Conservation (phyloP, 2,888 invertebrate species). For the Parthenolecanium corni region DNA sequence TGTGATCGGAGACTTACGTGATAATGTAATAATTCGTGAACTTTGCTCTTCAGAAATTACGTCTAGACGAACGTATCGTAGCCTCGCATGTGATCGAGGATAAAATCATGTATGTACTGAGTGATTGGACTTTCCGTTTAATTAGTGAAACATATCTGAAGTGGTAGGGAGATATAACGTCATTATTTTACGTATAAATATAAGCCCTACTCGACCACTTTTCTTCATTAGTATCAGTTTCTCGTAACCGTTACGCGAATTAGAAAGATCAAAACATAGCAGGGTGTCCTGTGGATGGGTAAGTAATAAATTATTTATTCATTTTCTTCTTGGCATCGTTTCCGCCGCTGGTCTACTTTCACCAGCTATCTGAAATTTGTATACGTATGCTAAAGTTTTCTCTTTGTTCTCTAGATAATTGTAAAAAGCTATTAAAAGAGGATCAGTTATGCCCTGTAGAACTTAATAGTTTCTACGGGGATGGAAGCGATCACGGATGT, state of each 20-base stretch:
- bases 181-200: constrained; percentile 11
- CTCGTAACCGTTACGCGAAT: neutral
- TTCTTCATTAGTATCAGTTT: constrained; percentile 1
- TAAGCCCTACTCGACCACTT: neutral
- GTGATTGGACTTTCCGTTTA: constrained; percentile 4
- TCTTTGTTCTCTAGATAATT: constrained; percentile 49
- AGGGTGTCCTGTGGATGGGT: constrained; percentile 31
- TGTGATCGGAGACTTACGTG: too few species aligned
- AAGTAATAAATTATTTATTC: constrained; percentile 3
- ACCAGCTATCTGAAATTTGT: too few species aligned
- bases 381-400: neutral
- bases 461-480: constrained; percentile 44
- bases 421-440: constrained; percentile 45
- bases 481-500: constrained; percentile 44
- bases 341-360: neutral
- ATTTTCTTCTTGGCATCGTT: too few species aligned
- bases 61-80: too few species aligned
- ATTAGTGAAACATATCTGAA: constrained; percentile 16
- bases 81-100: neutral
- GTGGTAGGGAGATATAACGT: constrained; percentile 19
- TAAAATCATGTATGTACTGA: constrained; percentile 4
- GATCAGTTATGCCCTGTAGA: constrained; percentile 42
- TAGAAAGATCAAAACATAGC: constrained; percentile 2
- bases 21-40: too few species aligned
- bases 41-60: too few species aligned